Conservation (phyloP, 2,888 invertebrate genomes). For the Rhabditoides inermis region DNA sequence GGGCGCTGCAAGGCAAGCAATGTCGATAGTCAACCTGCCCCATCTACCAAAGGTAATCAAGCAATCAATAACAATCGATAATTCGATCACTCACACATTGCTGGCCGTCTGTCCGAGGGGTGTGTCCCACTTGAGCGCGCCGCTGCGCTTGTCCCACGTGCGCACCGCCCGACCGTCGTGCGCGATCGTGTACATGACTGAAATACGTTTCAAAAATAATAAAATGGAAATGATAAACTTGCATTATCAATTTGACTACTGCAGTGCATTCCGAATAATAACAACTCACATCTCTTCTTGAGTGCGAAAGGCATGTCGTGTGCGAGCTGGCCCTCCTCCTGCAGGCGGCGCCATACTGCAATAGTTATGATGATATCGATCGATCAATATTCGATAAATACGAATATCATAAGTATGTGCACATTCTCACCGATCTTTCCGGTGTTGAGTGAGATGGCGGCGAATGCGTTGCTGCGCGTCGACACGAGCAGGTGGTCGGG, state of each 20-base stretch:
- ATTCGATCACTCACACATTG: neutral
- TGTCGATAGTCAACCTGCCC: neutral
- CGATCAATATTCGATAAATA: neutral
- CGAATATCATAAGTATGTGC: neutral
- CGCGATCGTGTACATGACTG: slow-evolving; percentile 22
- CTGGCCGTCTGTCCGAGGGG: neutral
- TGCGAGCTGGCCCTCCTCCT: slow-evolving; percentile 13
- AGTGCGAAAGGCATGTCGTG: neutral
- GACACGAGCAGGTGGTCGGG: slow-evolving; percentile 25
- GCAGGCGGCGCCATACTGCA: slow-evolving; percentile 41
- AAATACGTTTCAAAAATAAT: neutral
- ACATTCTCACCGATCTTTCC: slow-evolving; percentile 34
- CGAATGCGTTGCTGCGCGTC: slow-evolving; percentile 34
- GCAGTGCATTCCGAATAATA: neutral
- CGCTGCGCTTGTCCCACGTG: slow-evolving; percentile 21
- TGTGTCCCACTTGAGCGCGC: slow-evolving; percentile 21
- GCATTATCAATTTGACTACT: neutral
- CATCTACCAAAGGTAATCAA: neutral
- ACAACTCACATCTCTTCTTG: slow-evolving; percentile 1
- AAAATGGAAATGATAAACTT: slow-evolving; percentile 2
- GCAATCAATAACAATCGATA: neutral
- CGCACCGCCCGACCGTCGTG: slow-evolving; percentile 21
- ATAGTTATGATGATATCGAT: neutral
- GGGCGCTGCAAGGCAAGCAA: neutral
- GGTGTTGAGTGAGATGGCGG: slow-evolving; percentile 28